Evolutionary conservation across 2,797 vertebrate genomes (phyloP).

Genomic region (Lagodon rhomboides): DNA sequence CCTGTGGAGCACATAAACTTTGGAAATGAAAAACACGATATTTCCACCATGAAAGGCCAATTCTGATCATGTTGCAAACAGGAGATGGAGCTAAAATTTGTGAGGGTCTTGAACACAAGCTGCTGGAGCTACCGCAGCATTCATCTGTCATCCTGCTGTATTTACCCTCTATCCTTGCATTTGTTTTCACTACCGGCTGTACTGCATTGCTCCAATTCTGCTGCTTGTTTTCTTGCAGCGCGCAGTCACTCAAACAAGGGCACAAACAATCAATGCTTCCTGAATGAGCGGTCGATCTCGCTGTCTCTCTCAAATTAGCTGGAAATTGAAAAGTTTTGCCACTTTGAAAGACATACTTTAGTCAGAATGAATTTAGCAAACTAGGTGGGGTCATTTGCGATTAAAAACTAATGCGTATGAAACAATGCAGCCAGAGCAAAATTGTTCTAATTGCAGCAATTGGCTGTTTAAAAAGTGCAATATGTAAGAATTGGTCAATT

Average conservation of each 20-base stretch:
- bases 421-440: background rate
- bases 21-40: background rate
- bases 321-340: background rate
- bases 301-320: background rate
- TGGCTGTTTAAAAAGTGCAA: too few relatives aligned
- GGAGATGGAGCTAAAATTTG: background rate
- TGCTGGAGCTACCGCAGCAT: too few relatives aligned
- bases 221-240: background rate
- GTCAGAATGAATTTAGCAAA: background rate
- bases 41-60: background rate
- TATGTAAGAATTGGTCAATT: too few relatives aligned
- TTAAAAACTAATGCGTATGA: background rate
- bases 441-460: background rate
- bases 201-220: background rate
- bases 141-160: constrained; percentile 1
- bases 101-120: background rate
- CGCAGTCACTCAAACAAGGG: background rate
- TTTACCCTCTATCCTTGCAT: background rate
- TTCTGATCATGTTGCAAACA: too few relatives aligned
- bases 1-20: constrained; percentile 81
- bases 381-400: background rate
- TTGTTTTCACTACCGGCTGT: background rate
- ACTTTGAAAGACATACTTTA: constrained; percentile 9
- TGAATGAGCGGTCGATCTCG: background rate
- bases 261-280: constrained; percentile 16